Base-by-base conservation (phyloP, 2,113 vertebrate species). In the Hucho hucho region DNA sequence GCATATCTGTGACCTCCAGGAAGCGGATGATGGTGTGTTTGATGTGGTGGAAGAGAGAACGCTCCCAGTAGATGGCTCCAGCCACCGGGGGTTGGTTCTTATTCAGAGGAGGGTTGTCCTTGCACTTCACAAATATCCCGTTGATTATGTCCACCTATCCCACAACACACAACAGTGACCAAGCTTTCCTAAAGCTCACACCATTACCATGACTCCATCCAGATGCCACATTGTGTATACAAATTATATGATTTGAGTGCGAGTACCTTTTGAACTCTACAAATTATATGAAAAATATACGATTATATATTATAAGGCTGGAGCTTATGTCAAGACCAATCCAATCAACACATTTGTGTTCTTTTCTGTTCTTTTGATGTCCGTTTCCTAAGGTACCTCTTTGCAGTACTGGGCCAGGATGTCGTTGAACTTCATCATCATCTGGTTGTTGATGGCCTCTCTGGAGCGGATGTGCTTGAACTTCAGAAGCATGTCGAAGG, bases 401-500 rank as follows among this genome's bases (percentile, higher is more conserved):
- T 95, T 97, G 75, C 88, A 92, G 69, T 95, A 98, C 79, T 97
- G 95, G 9, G 83, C 81, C 77, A 99, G 86, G 74, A 98, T 89
- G 49, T 96, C 94, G 4, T 89, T 91, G 72, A 97, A 96, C 68
- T 96, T 99, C 89, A 89, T 93, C 94, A 95, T 96, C 91, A 99
- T 84, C 78, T 98, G 94, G n/a, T 92, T 94, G 43, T 92, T 94
- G 81, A 99, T 83, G 12, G 88, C 81, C 74, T 98, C 93, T 82
- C 93, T 93, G 25, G 89, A 95, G 66, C 86, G 91, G 70, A 95
- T 95, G 58, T 93, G 90, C 84, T 95, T 95, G 78, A 97, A 98
- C 63, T 96, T 98, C 58, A 95, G 77, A 32, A 98, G 89, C 95
- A 98, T 92, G 75, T 97, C 93, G 78, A 99, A 96, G 0, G 96